Evolutionary conservation across 2,113 vertebrate species (phyloP), one percentile per base, ranked within the genome.

Genomic region (Arizona elegans): DNA sequence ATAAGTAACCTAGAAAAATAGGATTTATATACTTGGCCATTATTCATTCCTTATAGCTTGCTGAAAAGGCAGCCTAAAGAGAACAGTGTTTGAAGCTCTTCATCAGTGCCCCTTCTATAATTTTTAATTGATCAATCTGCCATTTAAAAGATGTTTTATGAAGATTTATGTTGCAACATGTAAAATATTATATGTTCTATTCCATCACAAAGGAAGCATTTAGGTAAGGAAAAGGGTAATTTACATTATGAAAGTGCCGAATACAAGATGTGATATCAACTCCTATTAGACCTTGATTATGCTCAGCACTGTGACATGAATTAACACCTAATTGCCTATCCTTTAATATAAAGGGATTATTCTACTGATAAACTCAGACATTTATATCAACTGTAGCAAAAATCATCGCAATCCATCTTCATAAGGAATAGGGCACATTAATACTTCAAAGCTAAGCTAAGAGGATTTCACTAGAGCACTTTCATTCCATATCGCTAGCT

Each of bases 291-390:
- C 53, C 17, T 1, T 92, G 9, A 92, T 90, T 85, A 92, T 88
- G 90, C 23, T 94, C 10, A 93, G 89, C 26, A 23, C 29, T 94
- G 38, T 89, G 29, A 92, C 29, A 92, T 13, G 26, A 94, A 93
- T 43, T 81, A 0, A 94, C 47, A 43, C 33, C 93, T 91, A 94
- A 81, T 86, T 38, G 29, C 52, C 19, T 91, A 54, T 87, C 47
- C 85, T 94, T 94, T 86, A 94, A 86, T 8, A 75, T 93, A 43
- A 95, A 21, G 95, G 90, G 58, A 90, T 65, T 93, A 92, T 52
- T 92, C 1, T 17, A 53, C 5, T 21, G 50, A 6, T 86, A 92
- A 95, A 91, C 94, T 85, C 54, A 65, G 10, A 87, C 21, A 89
- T 90, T 50, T 88, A 10, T 75, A 56, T 91, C 54, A 54, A 85